These are phyloP conservation scores for Mellilla xanthometata DNA, from an alignment of 2,888 invertebrate species.

Conservation along the genomic window DNA sequence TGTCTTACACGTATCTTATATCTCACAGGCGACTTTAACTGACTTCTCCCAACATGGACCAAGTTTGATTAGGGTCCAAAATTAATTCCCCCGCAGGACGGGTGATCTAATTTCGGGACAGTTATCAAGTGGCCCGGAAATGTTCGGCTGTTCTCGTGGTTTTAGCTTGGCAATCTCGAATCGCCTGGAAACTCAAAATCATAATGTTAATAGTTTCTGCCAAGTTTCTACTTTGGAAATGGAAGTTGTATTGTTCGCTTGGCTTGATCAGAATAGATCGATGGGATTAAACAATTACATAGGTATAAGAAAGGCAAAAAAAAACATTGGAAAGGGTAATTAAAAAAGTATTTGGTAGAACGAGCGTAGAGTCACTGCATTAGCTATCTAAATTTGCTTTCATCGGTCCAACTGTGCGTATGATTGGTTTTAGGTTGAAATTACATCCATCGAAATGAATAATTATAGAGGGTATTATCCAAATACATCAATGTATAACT, in stretches of 20 bases:
- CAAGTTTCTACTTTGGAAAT: slow-evolving; percentile 10
- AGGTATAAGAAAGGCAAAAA: too few relatives aligned
- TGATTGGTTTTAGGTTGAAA: too few relatives aligned
- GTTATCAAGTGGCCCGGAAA: slow-evolving; percentile 40
- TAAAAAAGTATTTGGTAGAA: too few relatives aligned
- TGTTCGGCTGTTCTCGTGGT: slow-evolving; percentile 30
- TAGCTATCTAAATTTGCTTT: too few relatives aligned
- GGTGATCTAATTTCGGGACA: slow-evolving; percentile 34
- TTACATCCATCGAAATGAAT: too few relatives aligned
- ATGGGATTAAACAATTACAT: too few relatives aligned
- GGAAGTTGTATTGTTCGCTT: slow-evolving; percentile 11
- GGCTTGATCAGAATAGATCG: too few relatives aligned
- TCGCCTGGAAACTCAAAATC: slow-evolving; percentile 15
- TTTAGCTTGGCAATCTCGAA: slow-evolving; percentile 7
- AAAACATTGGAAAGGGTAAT: too few relatives aligned
- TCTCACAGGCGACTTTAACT: slow-evolving; percentile 28
- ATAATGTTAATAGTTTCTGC: slow-evolving; percentile 15
- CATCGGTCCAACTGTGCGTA: too few relatives aligned
- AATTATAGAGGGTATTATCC: too few relatives aligned
- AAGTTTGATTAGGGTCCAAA: slow-evolving; percentile 49
- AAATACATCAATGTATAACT: too few relatives aligned
- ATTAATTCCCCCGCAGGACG: slow-evolving; percentile 40
- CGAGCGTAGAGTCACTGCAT: too few relatives aligned
- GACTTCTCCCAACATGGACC: slow-evolving; percentile 35
- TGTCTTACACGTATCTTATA: slow-evolving; percentile 18